phyloP scores from a whole-genome alignment of 2,113 vertebrate species.

The Silurus glanis region DNA sequence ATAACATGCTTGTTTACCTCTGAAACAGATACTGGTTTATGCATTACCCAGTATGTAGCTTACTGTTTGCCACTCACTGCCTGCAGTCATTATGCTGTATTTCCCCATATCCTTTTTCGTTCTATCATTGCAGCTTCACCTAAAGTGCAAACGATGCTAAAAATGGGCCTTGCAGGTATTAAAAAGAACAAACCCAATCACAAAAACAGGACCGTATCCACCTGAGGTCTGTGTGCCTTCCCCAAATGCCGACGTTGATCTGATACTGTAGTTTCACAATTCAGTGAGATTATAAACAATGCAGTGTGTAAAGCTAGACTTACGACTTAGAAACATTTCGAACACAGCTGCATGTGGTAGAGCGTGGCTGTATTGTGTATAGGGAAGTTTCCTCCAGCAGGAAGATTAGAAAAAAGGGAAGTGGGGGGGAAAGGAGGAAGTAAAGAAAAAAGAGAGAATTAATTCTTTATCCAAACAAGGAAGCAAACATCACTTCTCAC shows the following conservation, averaged over 20 bases:
- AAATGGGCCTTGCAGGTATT: background rate
- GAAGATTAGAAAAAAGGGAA: slow-evolving; percentile 8
- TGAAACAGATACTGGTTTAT: background rate
- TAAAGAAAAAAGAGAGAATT: background rate
- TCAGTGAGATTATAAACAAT: background rate
- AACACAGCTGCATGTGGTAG: background rate
- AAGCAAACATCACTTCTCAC: background rate
- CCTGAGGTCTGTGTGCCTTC: background rate
- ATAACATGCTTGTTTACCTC: background rate
- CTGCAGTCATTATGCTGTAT: background rate
- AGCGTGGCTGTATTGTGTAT: background rate
- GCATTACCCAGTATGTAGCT: background rate
- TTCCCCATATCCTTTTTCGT: background rate
- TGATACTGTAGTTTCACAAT: background rate
- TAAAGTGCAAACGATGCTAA: background rate
- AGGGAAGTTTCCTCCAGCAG: background rate
- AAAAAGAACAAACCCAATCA: background rate
- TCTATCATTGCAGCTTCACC: background rate
- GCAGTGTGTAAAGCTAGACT: background rate
- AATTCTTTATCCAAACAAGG: background rate
- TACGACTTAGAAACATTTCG: background rate
- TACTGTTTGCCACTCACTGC: background rate
- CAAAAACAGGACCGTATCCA: background rate
- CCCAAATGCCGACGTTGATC: background rate
- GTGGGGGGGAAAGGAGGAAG: background rate